Base-by-base conservation (phyloP, 2,797 vertebrate genomes). In the Glossophaga mutica region DNA sequence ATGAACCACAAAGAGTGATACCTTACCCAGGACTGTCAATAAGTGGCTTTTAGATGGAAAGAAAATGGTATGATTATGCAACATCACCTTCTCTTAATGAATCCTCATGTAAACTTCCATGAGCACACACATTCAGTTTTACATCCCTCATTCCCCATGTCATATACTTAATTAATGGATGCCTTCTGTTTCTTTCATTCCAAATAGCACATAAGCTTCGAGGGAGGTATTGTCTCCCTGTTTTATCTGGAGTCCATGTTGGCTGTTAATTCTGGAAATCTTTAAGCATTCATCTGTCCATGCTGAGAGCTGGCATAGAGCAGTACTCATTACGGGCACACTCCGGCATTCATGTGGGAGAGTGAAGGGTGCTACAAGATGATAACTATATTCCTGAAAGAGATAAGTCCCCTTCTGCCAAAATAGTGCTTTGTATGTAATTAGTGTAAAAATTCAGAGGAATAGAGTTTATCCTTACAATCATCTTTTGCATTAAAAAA, bases 281-380 rank as follows among this genome's bases (percentile, higher is more conserved):
- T 98, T 98, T 98, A 98, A 98, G 87, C 93, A 96, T 98, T 97
- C 94, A 97, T 98, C 97, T 97, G 19, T 94, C 97, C 98, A 96
- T 96, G 95, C 95, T 98, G 96, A 94, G 97, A 98, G 96, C 96
- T 96, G 96, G 97, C 67, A 90, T 37, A 97, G 92, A 97, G 95
- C 86, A 82, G 97, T 98, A 96, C 89, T 96, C 91, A 98, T 98
- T 98, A 98, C 96, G 96, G 86, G 96, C 98, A 98, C 83, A 90
- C 94, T 97, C 67, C 95, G 85, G 88, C 5, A 0, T 96, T 98
- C 98, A 95, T 98, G 88, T 42, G 81, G 97, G 97, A 98, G 95
- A 97, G 89, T 98, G 98, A 98, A 98, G 97, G 98, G 97, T 98
- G 97, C 98, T 98, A 98, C 97, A 98, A 98, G 98, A 98, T 98